These are phyloP conservation scores for Abscondita cerata DNA, from an alignment of 2,888 invertebrate genomes.

Conservation along the genomic window DNA sequence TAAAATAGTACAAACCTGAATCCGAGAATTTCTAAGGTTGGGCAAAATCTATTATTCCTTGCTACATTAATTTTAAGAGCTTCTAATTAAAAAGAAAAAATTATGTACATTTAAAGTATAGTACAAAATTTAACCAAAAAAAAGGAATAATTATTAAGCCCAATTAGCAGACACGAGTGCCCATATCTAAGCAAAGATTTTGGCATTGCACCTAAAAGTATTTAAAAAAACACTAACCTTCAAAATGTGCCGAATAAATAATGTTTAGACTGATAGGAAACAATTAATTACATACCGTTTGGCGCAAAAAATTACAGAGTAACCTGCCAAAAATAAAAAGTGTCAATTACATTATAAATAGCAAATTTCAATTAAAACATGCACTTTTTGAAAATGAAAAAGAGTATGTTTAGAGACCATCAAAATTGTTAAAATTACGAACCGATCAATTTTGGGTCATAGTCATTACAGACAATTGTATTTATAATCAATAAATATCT, in stretches of 20 bases:
- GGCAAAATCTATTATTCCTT: conserved; percentile 23
- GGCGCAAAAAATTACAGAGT: conserved; percentile 40
- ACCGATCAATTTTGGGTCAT: neutral
- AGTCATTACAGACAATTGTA: conserved; percentile 11
- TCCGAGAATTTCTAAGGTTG: conserved; percentile 30
- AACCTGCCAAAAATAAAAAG: conserved; percentile 56
- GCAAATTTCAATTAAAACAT: conserved; percentile 21
- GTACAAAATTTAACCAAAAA: neutral
- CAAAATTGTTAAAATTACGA: no score
- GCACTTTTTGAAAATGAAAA: conserved; percentile 13
- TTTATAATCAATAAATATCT: conserved; percentile 25
- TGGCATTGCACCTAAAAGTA: conserved; percentile 36
- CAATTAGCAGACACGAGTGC: conserved; percentile 11
- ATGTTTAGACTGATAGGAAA: conserved; percentile 25
- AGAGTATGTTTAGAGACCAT: neutral
- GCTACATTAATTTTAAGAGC: neutral
- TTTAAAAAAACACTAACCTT: conserved; percentile 47
- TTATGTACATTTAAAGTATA: neutral
- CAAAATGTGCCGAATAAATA: conserved; percentile 29
- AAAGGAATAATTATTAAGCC: conserved; percentile 22
- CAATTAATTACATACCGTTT: conserved; percentile 48
- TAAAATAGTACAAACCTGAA: conserved; percentile 40
- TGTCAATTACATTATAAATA: conserved; percentile 30
- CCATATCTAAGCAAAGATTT: conserved; percentile 20
- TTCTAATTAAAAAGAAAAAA: neutral